Evolutionary conservation across 2,113 vertebrate species (phyloP).

Genomic region (Mandrillus leucophaeus): DNA sequence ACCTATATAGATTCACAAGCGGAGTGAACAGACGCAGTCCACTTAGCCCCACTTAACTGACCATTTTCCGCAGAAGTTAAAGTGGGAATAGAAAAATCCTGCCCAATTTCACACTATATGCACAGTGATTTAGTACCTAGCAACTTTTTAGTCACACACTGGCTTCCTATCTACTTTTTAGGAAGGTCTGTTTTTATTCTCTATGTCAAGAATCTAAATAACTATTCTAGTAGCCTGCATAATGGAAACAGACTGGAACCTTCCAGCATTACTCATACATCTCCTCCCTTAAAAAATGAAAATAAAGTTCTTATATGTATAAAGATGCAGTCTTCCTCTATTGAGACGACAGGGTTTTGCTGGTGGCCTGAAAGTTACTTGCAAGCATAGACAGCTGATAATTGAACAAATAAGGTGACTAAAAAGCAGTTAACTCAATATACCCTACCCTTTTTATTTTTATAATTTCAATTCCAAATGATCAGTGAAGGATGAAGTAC

Average conservation of each 20-base stretch:
- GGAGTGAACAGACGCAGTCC: background rate
- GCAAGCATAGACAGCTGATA: background rate
- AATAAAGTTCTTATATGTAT: background rate
- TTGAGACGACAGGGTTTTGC: conserved; percentile 19
- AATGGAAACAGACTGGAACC: conserved; percentile 25
- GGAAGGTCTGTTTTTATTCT: conserved; percentile 19
- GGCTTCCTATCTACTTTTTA: conserved; percentile 49
- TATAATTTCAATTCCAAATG: conserved; percentile 58
- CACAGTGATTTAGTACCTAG: conserved; percentile 55
- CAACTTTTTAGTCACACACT: conserved; percentile 21
- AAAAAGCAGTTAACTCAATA: background rate
- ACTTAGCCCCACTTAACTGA: conserved; percentile 49
- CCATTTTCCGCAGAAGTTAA: conserved; percentile 60
- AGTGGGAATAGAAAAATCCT: conserved; percentile 47
- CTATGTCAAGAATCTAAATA: conserved; percentile 35
- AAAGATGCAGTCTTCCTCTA: conserved; percentile 30
- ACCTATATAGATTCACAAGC: background rate
- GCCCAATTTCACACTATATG: conserved; percentile 57
- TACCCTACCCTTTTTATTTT: background rate
- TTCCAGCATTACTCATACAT: background rate
- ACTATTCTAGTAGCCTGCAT: background rate
- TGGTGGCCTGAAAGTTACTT: background rate
- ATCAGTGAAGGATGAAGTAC: conserved; percentile 16
- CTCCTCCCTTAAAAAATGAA: background rate
- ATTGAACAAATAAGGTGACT: conserved; percentile 38